Conservation (phyloP, 1,140 invertebrate species). For the Drosophila bocki region DNA sequence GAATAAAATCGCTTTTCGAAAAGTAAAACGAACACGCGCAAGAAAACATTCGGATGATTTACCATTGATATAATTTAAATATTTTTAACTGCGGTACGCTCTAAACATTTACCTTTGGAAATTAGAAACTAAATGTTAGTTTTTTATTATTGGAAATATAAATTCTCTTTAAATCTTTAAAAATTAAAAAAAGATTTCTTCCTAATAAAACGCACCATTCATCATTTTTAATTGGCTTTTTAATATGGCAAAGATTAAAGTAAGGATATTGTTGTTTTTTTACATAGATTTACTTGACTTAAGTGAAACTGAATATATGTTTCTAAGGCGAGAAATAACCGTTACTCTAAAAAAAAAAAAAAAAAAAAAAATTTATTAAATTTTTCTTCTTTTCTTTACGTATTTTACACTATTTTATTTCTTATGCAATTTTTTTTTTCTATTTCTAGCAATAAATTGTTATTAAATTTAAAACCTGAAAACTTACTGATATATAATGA, state of each 20-base stretch:
- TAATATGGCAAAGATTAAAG: background rate
- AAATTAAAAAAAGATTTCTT: no score
- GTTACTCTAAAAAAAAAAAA: background rate
- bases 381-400: background rate
- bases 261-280: background rate
- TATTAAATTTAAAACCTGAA: background rate
- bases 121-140: background rate
- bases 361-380: background rate
- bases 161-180: no score
- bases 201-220: no score
- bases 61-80: background rate
- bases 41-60: background rate
- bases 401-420: background rate
- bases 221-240: no score
- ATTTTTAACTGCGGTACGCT: background rate
- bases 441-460: slow-evolving; percentile 1
- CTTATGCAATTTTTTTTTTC: background rate
- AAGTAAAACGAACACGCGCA: background rate
- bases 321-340: background rate
- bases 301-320: no score
- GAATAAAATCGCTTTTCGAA: background rate
- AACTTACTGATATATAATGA: slow-evolving; percentile 49
- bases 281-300: no score
- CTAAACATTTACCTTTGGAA: background rate
- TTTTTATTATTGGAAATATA: no score